phyloP scores from a whole-genome alignment of 2,888 invertebrate species.

The Pharmacophagus antenor region DNA sequence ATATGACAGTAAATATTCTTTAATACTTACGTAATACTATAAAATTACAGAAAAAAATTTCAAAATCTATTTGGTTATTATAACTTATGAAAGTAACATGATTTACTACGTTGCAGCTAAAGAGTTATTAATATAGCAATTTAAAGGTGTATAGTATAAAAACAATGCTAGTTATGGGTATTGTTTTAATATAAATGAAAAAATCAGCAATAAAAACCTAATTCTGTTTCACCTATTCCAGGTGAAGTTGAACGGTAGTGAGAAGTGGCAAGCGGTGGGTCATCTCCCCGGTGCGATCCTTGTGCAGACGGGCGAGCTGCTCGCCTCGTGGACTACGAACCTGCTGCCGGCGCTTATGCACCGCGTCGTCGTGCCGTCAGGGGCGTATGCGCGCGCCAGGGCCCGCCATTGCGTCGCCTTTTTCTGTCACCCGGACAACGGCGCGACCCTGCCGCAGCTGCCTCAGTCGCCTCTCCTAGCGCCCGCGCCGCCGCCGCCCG shows the following conservation, averaged over 20 bases:
- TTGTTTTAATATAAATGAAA: no score
- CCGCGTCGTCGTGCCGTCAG: slow-evolving; percentile 86
- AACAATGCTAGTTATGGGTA: no score
- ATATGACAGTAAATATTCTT: no score
- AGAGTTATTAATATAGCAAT: no score
- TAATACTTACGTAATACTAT: no score
- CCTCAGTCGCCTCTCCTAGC: slow-evolving; percentile 57
- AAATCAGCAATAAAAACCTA: no score
- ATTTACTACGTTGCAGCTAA: no score
- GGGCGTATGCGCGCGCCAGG: slow-evolving; percentile 81
- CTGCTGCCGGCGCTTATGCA: slow-evolving; percentile 87
- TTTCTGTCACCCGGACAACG: slow-evolving; percentile 87
- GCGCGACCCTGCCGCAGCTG: slow-evolving; percentile 73
- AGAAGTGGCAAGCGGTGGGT: slow-evolving; percentile 87
- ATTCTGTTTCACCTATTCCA: slow-evolving; percentile 47
- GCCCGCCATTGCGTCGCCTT: slow-evolving; percentile 88
- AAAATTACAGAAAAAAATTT: no score
- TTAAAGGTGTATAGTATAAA: no score
- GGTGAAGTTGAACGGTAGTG: slow-evolving; percentile 83
- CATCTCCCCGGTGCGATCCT: slow-evolving; percentile 89
- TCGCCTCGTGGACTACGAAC: slow-evolving; percentile 87
- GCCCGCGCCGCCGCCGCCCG: slow-evolving; percentile 63
- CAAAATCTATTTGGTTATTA: no score
- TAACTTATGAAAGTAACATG: no score
- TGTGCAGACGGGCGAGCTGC: slow-evolving; percentile 87